Conservation (phyloP, 2,113 vertebrate species). For the Aptenodytes forsteri region DNA sequence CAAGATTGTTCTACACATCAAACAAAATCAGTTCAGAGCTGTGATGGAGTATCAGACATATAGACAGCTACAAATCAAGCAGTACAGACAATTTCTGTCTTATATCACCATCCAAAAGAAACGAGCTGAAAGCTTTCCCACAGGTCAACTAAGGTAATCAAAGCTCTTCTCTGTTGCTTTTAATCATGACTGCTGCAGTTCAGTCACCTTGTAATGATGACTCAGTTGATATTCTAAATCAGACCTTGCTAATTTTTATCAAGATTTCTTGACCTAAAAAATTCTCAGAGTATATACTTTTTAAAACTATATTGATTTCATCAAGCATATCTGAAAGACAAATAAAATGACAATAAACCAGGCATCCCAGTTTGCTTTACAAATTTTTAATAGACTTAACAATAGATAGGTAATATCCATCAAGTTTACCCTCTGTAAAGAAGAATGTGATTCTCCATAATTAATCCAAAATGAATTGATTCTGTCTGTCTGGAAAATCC, state of each 20-base stretch:
- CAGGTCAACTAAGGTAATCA: conserved; percentile 77
- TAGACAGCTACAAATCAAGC: conserved; percentile 67
- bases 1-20: conserved; percentile 69
- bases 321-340: neutral
- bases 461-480: neutral
- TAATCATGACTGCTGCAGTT: conserved; percentile 23
- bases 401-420: neutral
- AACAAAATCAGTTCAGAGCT: conserved; percentile 69
- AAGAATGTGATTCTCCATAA: neutral
- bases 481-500: neutral
- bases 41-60: conserved; percentile 58
- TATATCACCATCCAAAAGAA: conserved; percentile 61
- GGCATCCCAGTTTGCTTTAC: neutral
- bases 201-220: conserved; percentile 24
- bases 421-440: neutral
- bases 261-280: neutral
- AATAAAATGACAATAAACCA: neutral
- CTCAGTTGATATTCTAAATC: conserved; percentile 36
- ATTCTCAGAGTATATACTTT: neutral
- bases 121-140: conserved; percentile 61
- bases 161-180: conserved; percentile 63
- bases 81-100: conserved; percentile 64
- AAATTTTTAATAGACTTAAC: neutral
- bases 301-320: neutral
- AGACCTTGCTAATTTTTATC: neutral